phyloP scores from a whole-genome alignment of 2,797 vertebrate species.

The Valencia hispanica region DNA sequence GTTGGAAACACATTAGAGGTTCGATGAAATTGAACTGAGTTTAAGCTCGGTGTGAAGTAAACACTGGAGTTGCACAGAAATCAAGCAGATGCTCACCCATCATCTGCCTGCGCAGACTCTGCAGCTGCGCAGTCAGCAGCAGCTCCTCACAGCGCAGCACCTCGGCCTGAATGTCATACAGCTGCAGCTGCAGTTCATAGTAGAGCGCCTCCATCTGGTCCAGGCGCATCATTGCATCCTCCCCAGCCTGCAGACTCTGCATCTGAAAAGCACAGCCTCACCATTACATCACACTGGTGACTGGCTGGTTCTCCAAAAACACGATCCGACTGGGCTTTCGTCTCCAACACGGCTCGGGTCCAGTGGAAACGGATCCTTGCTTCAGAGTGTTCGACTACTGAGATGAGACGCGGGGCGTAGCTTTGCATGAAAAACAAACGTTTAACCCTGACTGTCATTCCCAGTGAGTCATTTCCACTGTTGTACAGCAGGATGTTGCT shows the following conservation, averaged over 20 bases:
- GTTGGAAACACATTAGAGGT: conserved; percentile 30
- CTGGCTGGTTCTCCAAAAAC: background rate
- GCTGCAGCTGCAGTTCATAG: conserved; percentile 94
- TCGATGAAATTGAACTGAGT: background rate
- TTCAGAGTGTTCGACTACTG: background rate
- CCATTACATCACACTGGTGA: background rate
- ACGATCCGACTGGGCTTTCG: background rate
- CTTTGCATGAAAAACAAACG: conserved; percentile 12
- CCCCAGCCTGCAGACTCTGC: conserved; percentile 90
- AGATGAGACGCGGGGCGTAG: background rate
- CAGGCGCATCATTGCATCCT: conserved; percentile 90
- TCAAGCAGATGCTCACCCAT: conserved; percentile 79
- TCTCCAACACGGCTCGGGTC: background rate
- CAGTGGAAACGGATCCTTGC: background rate
- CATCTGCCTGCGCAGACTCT: conserved; percentile 93
- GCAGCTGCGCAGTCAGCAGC: conserved; percentile 92
- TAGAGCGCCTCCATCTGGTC: conserved; percentile 95
- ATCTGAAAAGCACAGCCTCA: conserved; percentile 79
- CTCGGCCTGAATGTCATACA: conserved; percentile 96
- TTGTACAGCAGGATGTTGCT: conserved; percentile 54
- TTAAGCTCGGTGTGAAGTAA: background rate
- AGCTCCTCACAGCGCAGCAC: conserved; percentile 95
- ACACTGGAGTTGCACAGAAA: too few species aligned
- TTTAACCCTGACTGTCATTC: conserved; percentile 22
- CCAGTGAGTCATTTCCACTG: conserved; percentile 51